Evolutionary conservation across 2,888 invertebrate species (phyloP), one percentile per base, ranked within the genome.

Genomic region (Hermaeophaga mercurialis): DNA sequence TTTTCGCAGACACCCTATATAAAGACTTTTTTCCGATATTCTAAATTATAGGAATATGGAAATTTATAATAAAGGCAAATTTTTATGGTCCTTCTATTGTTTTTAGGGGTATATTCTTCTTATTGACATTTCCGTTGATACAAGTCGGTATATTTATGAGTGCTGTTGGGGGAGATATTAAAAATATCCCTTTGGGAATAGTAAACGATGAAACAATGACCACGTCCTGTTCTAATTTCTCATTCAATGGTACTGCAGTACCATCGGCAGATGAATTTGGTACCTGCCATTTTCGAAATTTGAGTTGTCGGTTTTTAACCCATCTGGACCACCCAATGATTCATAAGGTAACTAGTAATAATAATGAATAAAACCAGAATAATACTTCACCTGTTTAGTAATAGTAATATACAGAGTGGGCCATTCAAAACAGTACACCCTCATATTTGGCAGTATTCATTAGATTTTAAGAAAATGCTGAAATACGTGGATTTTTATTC

Each of bases 81-180:
- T 33, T 11, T 36, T 22, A 34, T n/a, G 17, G n/a, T n/a, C n/a
- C n/a, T n/a, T n/a, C n/a, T 44, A 22, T 44, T 38, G 56, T 45
- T 80, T 80, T n/a, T 78, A 93, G 92, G 5, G 90, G 92, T 28
- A 79, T 94, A 19, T 77, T 89, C 61, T 95, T 95, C 76, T 86
- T 93, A 61, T 78, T 94, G 56, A 67, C 91, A 53, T 88, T 95
- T 70, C 95, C 95, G 9, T 79, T 94, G 11, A 79, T 94, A 17
- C 89, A 94, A 83, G 82, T 89, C 58, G 80, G 86, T 33, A 82
- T 90, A 28, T 94, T 95, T 77, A 89, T 93, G 78, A 75, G 87
- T 53, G 88, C 93, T 19, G 85, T 93, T 47, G 93, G 93, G 1
- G 84, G 85, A 44, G 89, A 93, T 67, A 90, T 91, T 0, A 80